A percentile compares a stretch with the other conserved stretches of the same genome.
Conservation (phyloP, 2,888 invertebrate species). For the Cerceris rybyensis region DNA sequence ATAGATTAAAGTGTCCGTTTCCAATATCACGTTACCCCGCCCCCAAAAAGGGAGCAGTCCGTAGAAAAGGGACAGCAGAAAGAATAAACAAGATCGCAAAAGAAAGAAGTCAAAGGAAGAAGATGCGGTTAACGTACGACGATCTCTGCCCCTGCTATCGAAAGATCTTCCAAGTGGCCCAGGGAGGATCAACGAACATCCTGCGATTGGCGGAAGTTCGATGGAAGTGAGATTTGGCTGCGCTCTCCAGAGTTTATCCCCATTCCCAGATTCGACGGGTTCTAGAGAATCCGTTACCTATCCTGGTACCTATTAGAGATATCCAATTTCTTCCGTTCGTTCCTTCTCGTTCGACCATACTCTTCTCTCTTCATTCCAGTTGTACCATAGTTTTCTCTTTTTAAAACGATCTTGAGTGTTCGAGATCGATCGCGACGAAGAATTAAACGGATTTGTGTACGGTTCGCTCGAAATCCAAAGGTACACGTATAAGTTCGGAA, state of each 20-base stretch:
- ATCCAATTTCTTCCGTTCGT: conserved; percentile 66
- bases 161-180: conserved; percentile 49
- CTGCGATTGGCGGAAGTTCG: conserved; percentile 38
- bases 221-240: conserved; percentile 55
- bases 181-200: conserved; percentile 43
- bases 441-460: too few relatives aligned
- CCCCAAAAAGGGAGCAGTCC: background rate
- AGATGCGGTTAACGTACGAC: conserved; percentile 33
- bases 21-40: too few relatives aligned
- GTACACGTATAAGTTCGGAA: too few relatives aligned
- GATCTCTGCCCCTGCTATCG: conserved; percentile 47
- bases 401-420: background rate
- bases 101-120: background rate
- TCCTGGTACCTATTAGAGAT: conserved; percentile 67
- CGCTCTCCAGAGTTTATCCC: conserved; percentile 48
- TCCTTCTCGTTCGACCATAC: conserved; percentile 1
- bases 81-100: conserved; percentile 12
- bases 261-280: conserved; percentile 39
- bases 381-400: conserved; percentile 10
- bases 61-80: background rate
- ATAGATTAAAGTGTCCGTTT: too few relatives aligned
- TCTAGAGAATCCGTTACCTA: conserved; percentile 35
- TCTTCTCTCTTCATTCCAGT: conserved; percentile 19
- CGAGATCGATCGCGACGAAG: too few relatives aligned
- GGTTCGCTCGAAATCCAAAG: too few relatives aligned